phyloP scores from a whole-genome alignment of 2,113 vertebrate genomes.

The Pholis gunnellus region DNA sequence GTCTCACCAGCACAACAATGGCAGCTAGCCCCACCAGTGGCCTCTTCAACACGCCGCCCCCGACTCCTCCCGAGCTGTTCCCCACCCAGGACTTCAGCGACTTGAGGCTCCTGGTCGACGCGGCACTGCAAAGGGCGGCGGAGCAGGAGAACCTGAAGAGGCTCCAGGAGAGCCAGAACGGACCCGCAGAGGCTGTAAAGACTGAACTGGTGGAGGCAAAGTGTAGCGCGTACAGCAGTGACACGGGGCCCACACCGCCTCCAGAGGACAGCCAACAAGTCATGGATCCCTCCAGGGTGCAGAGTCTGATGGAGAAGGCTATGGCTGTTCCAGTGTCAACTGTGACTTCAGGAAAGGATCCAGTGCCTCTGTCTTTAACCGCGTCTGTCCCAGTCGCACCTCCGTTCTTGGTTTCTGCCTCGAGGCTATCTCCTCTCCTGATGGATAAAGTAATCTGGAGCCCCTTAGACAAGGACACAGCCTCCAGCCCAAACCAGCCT shows the following conservation, averaged over 20 bases:
- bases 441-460: slow-evolving; percentile 57
- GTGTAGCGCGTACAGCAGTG: slow-evolving; percentile 6
- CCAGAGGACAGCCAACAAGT: slow-evolving; percentile 71
- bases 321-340: slow-evolving; percentile 57
- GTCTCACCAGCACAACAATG: slow-evolving; percentile 78
- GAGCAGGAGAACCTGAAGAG: slow-evolving; percentile 89
- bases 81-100: slow-evolving; percentile 93
- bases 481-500: slow-evolving; percentile 50
- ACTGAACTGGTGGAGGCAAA: slow-evolving; percentile 22
- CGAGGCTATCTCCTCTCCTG: slow-evolving; percentile 36
- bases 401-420: slow-evolving; percentile 32
- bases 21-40: slow-evolving; percentile 85
- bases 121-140: slow-evolving; percentile 89
- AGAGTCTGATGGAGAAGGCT: slow-evolving; percentile 76
- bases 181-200: slow-evolving; percentile 16
- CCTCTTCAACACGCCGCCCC: slow-evolving; percentile 92
- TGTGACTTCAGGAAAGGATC: slow-evolving; percentile 4
- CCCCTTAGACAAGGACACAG: slow-evolving; percentile 60
- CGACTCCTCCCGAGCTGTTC: slow-evolving; percentile 90
- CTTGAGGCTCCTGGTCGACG: slow-evolving; percentile 92
- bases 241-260: slow-evolving; percentile 63
- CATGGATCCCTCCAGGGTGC: slow-evolving; percentile 71
- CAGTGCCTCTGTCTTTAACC: slow-evolving; percentile 23
- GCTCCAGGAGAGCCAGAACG: slow-evolving; percentile 53
- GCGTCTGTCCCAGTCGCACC: slow-evolving; percentile 15